Evolutionary conservation across 2,888 invertebrate genomes (phyloP).

Genomic region (Nomada fabriciana): DNA sequence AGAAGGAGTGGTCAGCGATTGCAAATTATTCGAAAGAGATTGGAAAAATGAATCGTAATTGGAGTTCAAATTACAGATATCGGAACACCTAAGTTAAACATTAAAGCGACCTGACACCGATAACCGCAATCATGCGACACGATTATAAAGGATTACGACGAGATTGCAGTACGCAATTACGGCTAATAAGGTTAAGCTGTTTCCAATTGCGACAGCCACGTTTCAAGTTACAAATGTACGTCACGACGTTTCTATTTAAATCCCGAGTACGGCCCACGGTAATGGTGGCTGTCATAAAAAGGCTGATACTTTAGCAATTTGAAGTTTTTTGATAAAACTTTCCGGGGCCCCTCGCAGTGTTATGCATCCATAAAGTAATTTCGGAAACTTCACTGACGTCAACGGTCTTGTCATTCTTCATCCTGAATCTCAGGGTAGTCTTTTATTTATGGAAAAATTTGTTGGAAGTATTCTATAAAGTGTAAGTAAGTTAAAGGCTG

Average conservation of each 20-base stretch:
- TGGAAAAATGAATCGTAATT: constrained; percentile 30
- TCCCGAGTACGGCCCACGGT: constrained; percentile 28
- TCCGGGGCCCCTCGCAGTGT: background rate
- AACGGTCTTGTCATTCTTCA: too few species aligned
- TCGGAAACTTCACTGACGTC: background rate
- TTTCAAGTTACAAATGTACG: constrained; percentile 41
- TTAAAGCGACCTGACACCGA: constrained; percentile 34
- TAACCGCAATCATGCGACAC: constrained; percentile 30
- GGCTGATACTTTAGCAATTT: background rate
- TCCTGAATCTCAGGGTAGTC: too few species aligned
- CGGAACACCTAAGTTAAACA: constrained; percentile 29
- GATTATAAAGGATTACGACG: constrained; percentile 61
- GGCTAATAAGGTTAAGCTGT: constrained; percentile 61
- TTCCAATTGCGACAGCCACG: constrained; percentile 52
- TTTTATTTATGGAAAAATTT: too few species aligned
- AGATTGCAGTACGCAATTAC: constrained; percentile 60
- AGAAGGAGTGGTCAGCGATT: background rate
- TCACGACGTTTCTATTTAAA: constrained; percentile 32
- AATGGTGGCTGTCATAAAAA: background rate
- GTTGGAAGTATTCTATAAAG: too few species aligned
- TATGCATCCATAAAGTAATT: background rate
- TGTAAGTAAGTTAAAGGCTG: too few species aligned
- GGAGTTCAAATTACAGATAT: constrained; percentile 2
- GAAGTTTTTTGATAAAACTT: constrained; percentile 14
- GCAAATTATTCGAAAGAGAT: background rate